Base-by-base conservation (phyloP, 1,140 invertebrate species). In the Heliothis subflexa region DNA sequence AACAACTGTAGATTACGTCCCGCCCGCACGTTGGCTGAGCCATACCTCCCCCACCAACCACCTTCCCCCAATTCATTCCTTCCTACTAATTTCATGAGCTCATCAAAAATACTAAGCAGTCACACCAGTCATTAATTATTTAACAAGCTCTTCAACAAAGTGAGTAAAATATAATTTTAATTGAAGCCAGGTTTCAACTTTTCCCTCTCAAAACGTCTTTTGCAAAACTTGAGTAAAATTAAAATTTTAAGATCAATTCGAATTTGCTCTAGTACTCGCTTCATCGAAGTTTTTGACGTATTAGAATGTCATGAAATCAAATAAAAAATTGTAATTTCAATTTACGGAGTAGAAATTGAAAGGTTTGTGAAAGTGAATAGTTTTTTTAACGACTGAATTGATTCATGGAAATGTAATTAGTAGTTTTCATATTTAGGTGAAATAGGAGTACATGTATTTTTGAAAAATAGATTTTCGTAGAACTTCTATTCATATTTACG, bases 131-230 rank as follows among this genome's bases (percentile, higher is more conserved):
- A 73, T 73, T 73, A 73, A 73, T 73, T 73, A 73, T 73, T 59
- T 61, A 73, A 59, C 16, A 73, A 59, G 55, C 16, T 49, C 55
- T 59, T 47, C 47, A 64, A 40, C 61, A 64, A 72, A 72, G 70
- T 55, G 52, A 18, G 52, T 73, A 47, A 73, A 73, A 59, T 73
- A 73, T 72, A 72, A 72, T 72, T 73, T 73, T 73, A 73, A 73
- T 73, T 61, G 71, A 73, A 61, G 45, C 21, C 28, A 55, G 68
- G 49, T 71, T 55, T 71, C 68, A 71, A 71, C 68, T 68, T 68
- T 68, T 45, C 18, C 45, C 47, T 52, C 49, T 72, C 50, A 71
- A 71, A 28, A 54, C 68, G 50, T 72, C 50, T 55, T 72, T 72
- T 72, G 28, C 25, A 64, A 55, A 55, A 72, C 25, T 72, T 57